phyloP scores from a whole-genome alignment of 2,888 invertebrate species.

The Hemicrepidius hirtus region DNA sequence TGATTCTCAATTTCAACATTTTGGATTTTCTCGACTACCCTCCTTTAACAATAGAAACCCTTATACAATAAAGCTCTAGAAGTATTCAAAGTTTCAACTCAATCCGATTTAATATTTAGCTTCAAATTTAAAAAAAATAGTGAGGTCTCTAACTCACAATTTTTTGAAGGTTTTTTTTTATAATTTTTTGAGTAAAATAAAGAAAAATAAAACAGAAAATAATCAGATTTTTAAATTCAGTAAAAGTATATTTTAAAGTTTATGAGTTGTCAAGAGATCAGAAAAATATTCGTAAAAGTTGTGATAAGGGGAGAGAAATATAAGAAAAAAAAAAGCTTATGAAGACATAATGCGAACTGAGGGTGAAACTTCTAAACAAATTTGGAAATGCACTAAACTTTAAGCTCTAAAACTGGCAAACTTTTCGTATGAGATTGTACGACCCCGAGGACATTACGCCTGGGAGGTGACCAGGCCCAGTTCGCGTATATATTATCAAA shows the following conservation, averaged over 20 bases:
- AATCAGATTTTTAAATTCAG: background rate
- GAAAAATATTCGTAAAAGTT: constrained; percentile 16
- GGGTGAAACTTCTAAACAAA: constrained; percentile 47
- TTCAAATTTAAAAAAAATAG: too few species aligned
- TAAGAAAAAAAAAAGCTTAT: constrained; percentile 42
- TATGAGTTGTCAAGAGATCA: constrained; percentile 27
- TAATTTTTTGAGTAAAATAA: too few species aligned
- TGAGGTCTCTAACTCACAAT: too few species aligned
- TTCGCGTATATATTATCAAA: constrained; percentile 52
- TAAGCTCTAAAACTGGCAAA: constrained; percentile 47
- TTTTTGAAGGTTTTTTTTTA: too few species aligned
- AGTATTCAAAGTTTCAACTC: too few species aligned
- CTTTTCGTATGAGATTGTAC: constrained; percentile 49
- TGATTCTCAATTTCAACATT: too few species aligned
- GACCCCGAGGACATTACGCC: constrained; percentile 48
- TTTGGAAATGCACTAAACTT: constrained; percentile 50
- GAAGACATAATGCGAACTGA: constrained; percentile 37
- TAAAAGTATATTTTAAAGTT: background rate
- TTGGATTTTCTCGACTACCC: too few species aligned
- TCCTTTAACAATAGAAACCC: too few species aligned
- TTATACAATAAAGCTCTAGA: too few species aligned
- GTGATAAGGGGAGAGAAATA: constrained; percentile 19
- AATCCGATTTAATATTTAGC: too few species aligned
- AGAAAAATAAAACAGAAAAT: background rate
- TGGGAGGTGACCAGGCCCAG: constrained; percentile 53